Evolutionary conservation across 2,888 invertebrate genomes (phyloP), one percentile per base, ranked within the genome.

Genomic region (Xestia xanthographa): DNA sequence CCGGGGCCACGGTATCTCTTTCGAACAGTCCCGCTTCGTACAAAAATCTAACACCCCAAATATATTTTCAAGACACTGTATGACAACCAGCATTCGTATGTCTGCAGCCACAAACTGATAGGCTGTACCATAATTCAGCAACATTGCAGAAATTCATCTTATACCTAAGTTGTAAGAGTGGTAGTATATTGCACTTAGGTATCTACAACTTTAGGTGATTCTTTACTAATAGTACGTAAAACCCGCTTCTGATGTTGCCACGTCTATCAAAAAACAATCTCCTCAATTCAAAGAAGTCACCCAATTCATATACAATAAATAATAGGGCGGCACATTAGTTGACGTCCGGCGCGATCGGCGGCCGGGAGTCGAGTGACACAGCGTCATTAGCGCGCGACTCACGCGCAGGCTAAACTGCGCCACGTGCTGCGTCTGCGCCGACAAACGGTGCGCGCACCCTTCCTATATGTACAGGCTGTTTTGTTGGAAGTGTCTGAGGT

Each of bases 371-470:
- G 86, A 83, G 88, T 89, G 93, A 92, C 92, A 91, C 88, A 82
- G 90, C 83, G 91, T 94, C 94, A 96, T 96, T 95, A 95, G 93
- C 92, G 94, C 92, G 91, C 96, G 86, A 90, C 93, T 94, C 96
- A 96, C 96, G 96, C 93, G 93, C 94, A 83, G 87, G 90, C 91
- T 95, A 95, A 95, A 95, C 95, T 94, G 93, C 93, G 95, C 91
- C 96, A 95, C 96, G 95, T 95, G 95, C 93, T 89, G 90, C 82
- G 89, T 84, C 75, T 85, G 80, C 84, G 88, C 84, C 91, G 89
- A 83, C 87, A 83, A 88, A 86, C 83, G 90, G 87, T 80, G 86
- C 85, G 91, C 88, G 92, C 94, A 94, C 94, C 95, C 95, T 91
- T 88, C 73, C 50, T 74, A 58, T 50, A 43, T 86, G 87, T 92